Evolutionary conservation across 2,888 invertebrate species (phyloP).

Genomic region (Drosophila mettleri): DNA sequence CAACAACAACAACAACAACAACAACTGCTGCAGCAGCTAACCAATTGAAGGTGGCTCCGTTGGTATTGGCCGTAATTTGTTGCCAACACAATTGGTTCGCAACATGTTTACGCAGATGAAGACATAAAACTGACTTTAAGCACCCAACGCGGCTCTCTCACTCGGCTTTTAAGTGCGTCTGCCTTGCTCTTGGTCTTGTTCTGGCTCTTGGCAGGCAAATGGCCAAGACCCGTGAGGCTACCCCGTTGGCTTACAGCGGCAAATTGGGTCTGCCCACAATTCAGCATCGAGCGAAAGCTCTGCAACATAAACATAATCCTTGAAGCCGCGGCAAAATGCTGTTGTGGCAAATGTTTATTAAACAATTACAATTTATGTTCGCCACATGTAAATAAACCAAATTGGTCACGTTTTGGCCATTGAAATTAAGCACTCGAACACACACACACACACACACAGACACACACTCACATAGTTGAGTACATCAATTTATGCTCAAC

Average conservation of each 20-base stretch:
- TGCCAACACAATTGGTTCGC: slow-evolving; percentile 62
- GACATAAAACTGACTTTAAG: slow-evolving; percentile 69
- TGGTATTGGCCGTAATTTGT: slow-evolving; percentile 70
- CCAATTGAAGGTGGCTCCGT: slow-evolving; percentile 53
- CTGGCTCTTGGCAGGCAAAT: slow-evolving; percentile 62
- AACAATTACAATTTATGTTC: slow-evolving; percentile 82
- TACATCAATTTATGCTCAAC: slow-evolving; percentile 59
- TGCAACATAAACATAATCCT: slow-evolving; percentile 24
- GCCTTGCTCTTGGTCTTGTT: slow-evolving; percentile 27
- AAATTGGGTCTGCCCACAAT: slow-evolving; percentile 48
- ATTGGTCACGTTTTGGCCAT: slow-evolving; percentile 85
- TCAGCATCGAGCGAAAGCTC: slow-evolving; percentile 46
- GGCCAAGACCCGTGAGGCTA: slow-evolving; percentile 14
- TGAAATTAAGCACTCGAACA: slow-evolving; percentile 55
- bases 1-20: slow-evolving; percentile 15
- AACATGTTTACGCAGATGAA: slow-evolving; percentile 75
- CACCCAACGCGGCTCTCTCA: slow-evolving; percentile 36
- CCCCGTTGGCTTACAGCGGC: slow-evolving; percentile 16
- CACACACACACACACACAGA: slow-evolving; percentile 33
- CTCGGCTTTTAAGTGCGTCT: slow-evolving; percentile 61
- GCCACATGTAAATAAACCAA: slow-evolving; percentile 85
- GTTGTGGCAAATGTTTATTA: slow-evolving; percentile 62
- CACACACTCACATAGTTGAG: slow-evolving; percentile 33
- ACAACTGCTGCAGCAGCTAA: slow-evolving; percentile 20
- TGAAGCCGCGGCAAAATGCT: slow-evolving; percentile 20